These are phyloP conservation scores for Tenthredo livida DNA, from an alignment of 2,888 invertebrate genomes.

Conservation along the genomic window DNA sequence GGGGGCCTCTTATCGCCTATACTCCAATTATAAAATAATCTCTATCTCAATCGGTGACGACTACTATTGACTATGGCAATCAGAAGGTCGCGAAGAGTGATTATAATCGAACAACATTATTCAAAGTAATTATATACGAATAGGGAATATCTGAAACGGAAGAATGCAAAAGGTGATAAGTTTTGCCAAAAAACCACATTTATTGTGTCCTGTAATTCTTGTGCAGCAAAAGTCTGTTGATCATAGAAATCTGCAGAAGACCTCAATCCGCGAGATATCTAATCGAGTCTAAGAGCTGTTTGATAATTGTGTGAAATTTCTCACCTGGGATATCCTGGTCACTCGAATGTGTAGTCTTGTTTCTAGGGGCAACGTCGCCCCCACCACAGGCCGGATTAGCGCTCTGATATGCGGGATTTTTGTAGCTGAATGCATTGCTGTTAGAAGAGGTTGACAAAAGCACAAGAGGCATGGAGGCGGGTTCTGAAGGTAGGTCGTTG, in stretches of 20 bases:
- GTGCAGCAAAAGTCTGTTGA: too few relatives aligned
- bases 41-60: not conserved
- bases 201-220: not conserved
- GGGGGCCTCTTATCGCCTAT: not conserved
- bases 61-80: conserved; percentile 12
- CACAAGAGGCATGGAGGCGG: conserved; percentile 81
- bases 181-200: not conserved
- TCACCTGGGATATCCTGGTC: conserved; percentile 78
- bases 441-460: conserved; percentile 73
- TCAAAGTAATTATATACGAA: not conserved
- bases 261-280: too few relatives aligned
- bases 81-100: not conserved
- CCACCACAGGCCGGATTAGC: conserved; percentile 81
- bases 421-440: conserved; percentile 83
- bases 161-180: not conserved
- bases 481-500: conserved; percentile 79
- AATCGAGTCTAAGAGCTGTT: too few relatives aligned
- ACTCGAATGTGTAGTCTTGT: conserved; percentile 73
- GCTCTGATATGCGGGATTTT: conserved; percentile 88
- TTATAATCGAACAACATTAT: not conserved
- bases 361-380: conserved; percentile 65
- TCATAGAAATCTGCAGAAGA: too few relatives aligned
- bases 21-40: conserved; percentile 12
- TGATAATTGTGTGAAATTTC: conserved; percentile 17
- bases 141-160: not conserved